Conservation (phyloP, 1,140 invertebrate species). For the Drosophila fuyamai region DNA sequence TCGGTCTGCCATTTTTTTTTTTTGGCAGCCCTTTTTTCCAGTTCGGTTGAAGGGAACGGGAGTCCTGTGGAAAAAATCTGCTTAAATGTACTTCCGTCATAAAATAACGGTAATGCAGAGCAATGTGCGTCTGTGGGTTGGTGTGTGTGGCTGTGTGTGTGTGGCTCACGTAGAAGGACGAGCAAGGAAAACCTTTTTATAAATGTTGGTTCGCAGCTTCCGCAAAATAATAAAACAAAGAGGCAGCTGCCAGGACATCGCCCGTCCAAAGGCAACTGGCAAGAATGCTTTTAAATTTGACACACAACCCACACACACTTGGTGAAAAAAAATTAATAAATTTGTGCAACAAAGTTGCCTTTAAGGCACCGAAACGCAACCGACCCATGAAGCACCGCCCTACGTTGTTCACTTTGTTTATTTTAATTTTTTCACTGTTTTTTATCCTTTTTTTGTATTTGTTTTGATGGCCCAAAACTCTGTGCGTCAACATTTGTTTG, state of each 20-base stretch:
- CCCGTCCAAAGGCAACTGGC: constrained; percentile 35
- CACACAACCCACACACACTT: constrained; percentile 36
- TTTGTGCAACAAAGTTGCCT: constrained; percentile 52
- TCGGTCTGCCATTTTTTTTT: constrained; percentile 27
- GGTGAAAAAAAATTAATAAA: constrained; percentile 59
- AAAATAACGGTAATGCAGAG: constrained; percentile 81
- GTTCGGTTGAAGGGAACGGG: constrained; percentile 28
- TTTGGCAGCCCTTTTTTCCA: constrained; percentile 49
- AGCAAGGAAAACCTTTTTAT: constrained; percentile 82
- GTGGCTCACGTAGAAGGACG: constrained; percentile 62
- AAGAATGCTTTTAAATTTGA: constrained; percentile 65
- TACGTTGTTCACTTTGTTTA: constrained; percentile 40
- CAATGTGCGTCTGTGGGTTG: constrained; percentile 36
- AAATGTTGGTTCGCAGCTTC: constrained; percentile 71
- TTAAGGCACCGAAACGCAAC: constrained; percentile 43
- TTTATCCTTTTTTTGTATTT: constrained; percentile 4
- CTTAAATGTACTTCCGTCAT: constrained; percentile 83
- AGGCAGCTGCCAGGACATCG: constrained; percentile 53
- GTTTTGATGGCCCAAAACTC: constrained; percentile 27
- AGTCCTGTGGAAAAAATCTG: constrained; percentile 61
- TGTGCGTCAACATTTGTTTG: constrained; percentile 50
- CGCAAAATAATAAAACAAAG: constrained; percentile 80
- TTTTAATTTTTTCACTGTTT: constrained; percentile 22
- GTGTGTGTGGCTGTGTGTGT: constrained; percentile 14
- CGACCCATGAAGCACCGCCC: constrained; percentile 31